Evolutionary conservation across 1,140 invertebrate genomes (phyloP), one percentile per base, ranked within the genome.

Genomic region (Ruditapes philippinarum): DNA sequence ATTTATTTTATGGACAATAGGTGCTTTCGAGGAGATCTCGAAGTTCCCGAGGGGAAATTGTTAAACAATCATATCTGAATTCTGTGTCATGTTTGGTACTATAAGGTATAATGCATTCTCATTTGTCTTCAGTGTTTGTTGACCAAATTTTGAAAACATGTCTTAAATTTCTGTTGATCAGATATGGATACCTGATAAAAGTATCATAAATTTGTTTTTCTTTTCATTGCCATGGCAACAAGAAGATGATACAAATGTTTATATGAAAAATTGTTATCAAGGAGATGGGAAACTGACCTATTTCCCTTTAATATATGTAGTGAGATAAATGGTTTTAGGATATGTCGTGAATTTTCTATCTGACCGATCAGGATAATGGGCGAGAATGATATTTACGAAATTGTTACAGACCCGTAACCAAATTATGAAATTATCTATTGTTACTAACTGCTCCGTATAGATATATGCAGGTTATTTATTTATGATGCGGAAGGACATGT

Each of bases 141-240:
- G 38, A 70, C 33, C 38, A 31, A 70, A 38, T 70, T 38, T 38
- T n/a, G n/a, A n/a, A 70, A 70, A 70, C 19, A 19, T 38, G 33
- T 12, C 65, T 70, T 38, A 70, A 70, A 70, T 70, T 36, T 70
- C 65, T 70, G 36, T n/a, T 28, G 65, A 70, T 70, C 65, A 70
- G 65, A 70, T 70, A 38, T 40, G 65, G 65, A 28, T 19, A 19
- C 65, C 28, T 28, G 65, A 70, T 70, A 70, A 65, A 62, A 31
- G 65, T 38, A 38, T 70, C 65, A 38, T 36, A 70, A 70, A 70
- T 70, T 70, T 70, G 65, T 70, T 70, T 70, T 70, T 70, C 65
- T 70, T 70, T 70, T 38, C 33, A 14, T 36, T 70, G 12, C 36
- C 33, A 38, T 70, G 36, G 65, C 5, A 70, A 38, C 65, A 70